Base-by-base conservation (phyloP, 2,888 invertebrate species). In the Campoletis raptor region DNA sequence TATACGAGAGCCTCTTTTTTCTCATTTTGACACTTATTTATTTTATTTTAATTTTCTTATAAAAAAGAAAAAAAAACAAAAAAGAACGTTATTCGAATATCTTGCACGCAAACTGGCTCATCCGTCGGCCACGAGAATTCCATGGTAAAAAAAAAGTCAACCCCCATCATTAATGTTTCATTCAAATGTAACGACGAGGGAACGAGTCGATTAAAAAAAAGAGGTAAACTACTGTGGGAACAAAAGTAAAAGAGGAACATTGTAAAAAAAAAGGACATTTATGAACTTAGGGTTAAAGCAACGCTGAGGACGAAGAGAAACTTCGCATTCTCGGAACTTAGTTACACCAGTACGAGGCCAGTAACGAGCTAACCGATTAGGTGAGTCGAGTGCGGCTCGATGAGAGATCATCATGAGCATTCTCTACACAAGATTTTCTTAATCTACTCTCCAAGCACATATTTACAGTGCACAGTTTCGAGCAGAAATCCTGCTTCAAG, bases 331-430 rank as follows among this genome's bases (percentile, higher is more conserved):
- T 70, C 48, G 76, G 81, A 81, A 81, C 67, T 69, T 74, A 64
- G 81, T 80, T 83, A 40, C 64, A 64, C 54, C 69, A 69, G 73
- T 48, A 24, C 69, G 15, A 45, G 36, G 70, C 12, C 80, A 61
- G 87, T 90, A 91, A 91, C 85, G 88, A 85, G 87, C 89, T 77
- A 88, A 87, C 82, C 88, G 91, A 91, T 91, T 91, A 91, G 90
- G 88, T 85, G 83, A 84, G 80, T 72, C 78, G 78, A 81, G 80
- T 70, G n/a, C n/a, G 24, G 57, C 81, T 76, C 79, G 81, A 86
- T 70, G 84, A 79, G 81, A 84, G 79, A 70, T 85, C 66, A 74
- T 80, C 74, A 67, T 61, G 57, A 52, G 72, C 45, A 12, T 42
- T 69, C 78, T 81, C 57, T 48, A 30, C 45, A 81, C 82, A 85